Conservation (phyloP, 2,888 invertebrate genomes). For the Adela reaumurella region DNA sequence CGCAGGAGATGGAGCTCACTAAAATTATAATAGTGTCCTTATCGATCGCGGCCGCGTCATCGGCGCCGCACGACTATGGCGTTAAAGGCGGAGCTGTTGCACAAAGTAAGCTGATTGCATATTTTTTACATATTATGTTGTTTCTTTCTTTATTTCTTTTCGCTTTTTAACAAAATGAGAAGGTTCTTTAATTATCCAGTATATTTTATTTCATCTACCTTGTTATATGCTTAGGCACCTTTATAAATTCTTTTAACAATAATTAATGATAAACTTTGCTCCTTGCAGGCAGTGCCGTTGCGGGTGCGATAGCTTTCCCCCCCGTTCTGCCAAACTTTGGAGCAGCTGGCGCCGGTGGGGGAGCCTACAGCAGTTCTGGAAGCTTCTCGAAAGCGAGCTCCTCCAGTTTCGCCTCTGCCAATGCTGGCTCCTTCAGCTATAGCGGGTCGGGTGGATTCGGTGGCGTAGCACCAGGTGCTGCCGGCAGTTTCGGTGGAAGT, state of each 20-base stretch:
- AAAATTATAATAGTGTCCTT: slow-evolving; percentile 18
- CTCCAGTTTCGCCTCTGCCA: slow-evolving; percentile 38
- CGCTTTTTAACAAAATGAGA: slow-evolving; percentile 1
- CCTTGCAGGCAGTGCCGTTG: slow-evolving; percentile 22
- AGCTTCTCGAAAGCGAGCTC: slow-evolving; percentile 41
- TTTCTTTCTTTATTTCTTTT: slow-evolving; percentile 4
- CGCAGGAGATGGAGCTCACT: slow-evolving; percentile 39
- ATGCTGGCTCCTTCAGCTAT: slow-evolving; percentile 38
- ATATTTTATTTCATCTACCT: too few relatives aligned
- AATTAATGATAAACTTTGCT: neutral
- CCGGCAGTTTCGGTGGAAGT: neutral
- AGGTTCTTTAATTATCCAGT: too few relatives aligned
- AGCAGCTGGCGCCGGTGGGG: slow-evolving; percentile 19
- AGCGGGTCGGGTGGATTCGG: slow-evolving; percentile 20
- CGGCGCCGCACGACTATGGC: slow-evolving; percentile 39
- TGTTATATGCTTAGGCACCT: too few relatives aligned
- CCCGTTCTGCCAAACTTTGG: slow-evolving; percentile 1
- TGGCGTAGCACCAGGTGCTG: neutral
- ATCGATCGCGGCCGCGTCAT: slow-evolving; percentile 29
- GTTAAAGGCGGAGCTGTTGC: slow-evolving; percentile 34
- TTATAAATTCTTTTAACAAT: too few relatives aligned
- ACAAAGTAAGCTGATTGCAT: slow-evolving; percentile 36
- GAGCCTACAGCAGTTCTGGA: slow-evolving; percentile 28
- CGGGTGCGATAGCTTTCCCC: slow-evolving; percentile 2
- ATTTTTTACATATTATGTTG: neutral